Base-by-base conservation (phyloP, 2,797 vertebrate species). In the Poecilia picta region DNA sequence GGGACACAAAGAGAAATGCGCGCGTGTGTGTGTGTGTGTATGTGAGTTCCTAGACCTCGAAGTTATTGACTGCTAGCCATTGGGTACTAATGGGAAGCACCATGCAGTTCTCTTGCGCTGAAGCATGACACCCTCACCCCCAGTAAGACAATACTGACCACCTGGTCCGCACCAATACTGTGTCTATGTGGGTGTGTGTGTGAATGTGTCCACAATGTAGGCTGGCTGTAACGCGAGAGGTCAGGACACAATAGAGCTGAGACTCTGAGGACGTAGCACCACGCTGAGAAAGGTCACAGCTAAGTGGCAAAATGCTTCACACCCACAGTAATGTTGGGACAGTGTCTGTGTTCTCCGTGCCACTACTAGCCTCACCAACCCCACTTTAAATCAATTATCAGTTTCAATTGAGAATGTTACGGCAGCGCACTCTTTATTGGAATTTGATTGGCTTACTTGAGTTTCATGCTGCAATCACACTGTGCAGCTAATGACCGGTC, bases 271-370 rank as follows among this genome's bases (percentile, higher is more conserved):
- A 93, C 85, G 83, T 94, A 76, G 91, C 93, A 93, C 85, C 90
- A 85, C 85, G 91, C 94, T 96, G 94, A 92, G 92, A 96, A 90
- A 96, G 92, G 84, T 96, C 95, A 93, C 95, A 95, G 85, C 87
- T 89, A 93, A 18, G 89, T 94, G 95, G 85, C 87, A 90, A 82
- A 72, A 46, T 39, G 53, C 49, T 77, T 49, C 28, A 72, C 10
- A 79, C 74, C 73, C 76, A 78, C 39, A 41, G 43, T n/a, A 7
- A 25, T 41, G 36, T 62, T 76, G 72, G 53, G 66, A 59, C 49
- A 31, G 41, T 51, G 20, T 43, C n/a, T 13, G 16, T 39, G 16
- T 11, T 36, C 62, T 66, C 36, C 18, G 6, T 23, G 23, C 66
- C n/a, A 43, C 66, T 43, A 15, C 66, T 25, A n/a, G 2, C n/a